Evolutionary conservation across 30 jellyfish, hydroid and myxozoan species (phyloP).

Genomic region (Calvadosia cruxmelitensis): DNA sequence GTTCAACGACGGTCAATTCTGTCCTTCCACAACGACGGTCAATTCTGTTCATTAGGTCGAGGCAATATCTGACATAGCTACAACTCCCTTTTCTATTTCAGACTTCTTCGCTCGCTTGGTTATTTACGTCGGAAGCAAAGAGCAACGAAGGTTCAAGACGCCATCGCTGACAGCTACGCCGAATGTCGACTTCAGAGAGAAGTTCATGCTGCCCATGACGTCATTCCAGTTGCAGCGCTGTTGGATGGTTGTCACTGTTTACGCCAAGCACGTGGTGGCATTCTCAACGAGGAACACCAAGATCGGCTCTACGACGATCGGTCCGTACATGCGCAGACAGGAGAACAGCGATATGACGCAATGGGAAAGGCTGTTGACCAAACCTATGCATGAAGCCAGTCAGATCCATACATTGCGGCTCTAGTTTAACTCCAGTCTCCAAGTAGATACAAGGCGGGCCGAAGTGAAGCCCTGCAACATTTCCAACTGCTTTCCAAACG

Average conservation of each 20-base stretch:
- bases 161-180: slow-evolving; percentile 36
- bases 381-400: slow-evolving; percentile 50
- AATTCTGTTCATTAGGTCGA: too few species aligned
- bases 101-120: slow-evolving; percentile 39
- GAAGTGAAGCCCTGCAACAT: too few species aligned
- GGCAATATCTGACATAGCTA: too few species aligned
- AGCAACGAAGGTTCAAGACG: slow-evolving; percentile 41
- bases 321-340: slow-evolving; percentile 80
- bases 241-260: slow-evolving; percentile 21
- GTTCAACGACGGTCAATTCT: too few species aligned
- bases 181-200: slow-evolving; percentile 34
- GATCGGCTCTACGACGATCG: slow-evolving; percentile 72
- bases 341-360: slow-evolving; percentile 33
- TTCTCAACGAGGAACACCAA: slow-evolving; percentile 3
- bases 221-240: slow-evolving; percentile 44
- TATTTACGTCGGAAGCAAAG: slow-evolving; percentile 45
- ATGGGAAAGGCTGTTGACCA: slow-evolving; percentile 74
- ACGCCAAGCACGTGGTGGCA: slow-evolving; percentile 28
- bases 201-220: slow-evolving; percentile 12
- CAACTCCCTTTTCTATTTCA: too few species aligned
- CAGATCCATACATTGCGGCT: slow-evolving; percentile 44
- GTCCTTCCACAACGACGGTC: too few species aligned
- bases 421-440: too few species aligned
- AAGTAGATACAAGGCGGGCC: too few species aligned
- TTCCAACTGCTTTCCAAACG: too few species aligned